These are phyloP conservation scores for Pongo pygmaeus DNA, from an alignment of 2,113 vertebrate genomes.

Conservation along the genomic window DNA sequence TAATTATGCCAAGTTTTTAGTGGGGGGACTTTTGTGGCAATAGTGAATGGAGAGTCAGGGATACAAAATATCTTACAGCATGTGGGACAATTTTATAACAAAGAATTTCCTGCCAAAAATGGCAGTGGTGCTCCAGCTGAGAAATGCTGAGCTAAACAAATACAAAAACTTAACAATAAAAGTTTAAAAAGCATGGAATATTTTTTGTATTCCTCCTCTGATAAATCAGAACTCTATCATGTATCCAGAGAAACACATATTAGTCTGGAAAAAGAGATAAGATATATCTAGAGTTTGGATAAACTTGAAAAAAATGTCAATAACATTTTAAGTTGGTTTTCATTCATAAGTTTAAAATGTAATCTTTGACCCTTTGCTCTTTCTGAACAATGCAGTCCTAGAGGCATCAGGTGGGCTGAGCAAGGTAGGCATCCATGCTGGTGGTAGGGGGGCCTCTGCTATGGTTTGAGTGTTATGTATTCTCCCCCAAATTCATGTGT, in stretches of 20 bases:
- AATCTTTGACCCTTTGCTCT: not conserved
- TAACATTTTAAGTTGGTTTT: conserved; percentile 1
- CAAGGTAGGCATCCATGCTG: not conserved
- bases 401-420: not conserved
- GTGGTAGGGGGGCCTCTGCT: not conserved
- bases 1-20: not conserved
- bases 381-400: not conserved
- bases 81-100: not conserved
- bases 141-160: not conserved
- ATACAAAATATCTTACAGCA: not conserved
- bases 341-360: not conserved
- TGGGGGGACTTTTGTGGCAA: not conserved
- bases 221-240: not conserved
- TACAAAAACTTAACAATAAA: not conserved
- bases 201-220: not conserved
- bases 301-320: not conserved
- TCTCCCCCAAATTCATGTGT: not conserved
- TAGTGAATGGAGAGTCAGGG: not conserved
- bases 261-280: not conserved
- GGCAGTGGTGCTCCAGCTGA: not conserved
- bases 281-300: not conserved
- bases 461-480: not conserved
- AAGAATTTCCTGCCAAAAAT: not conserved
- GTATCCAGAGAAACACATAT: not conserved
- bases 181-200: not conserved